Evolutionary conservation across 2,113 vertebrate species (phyloP).

Genomic region (Athene noctua): DNA sequence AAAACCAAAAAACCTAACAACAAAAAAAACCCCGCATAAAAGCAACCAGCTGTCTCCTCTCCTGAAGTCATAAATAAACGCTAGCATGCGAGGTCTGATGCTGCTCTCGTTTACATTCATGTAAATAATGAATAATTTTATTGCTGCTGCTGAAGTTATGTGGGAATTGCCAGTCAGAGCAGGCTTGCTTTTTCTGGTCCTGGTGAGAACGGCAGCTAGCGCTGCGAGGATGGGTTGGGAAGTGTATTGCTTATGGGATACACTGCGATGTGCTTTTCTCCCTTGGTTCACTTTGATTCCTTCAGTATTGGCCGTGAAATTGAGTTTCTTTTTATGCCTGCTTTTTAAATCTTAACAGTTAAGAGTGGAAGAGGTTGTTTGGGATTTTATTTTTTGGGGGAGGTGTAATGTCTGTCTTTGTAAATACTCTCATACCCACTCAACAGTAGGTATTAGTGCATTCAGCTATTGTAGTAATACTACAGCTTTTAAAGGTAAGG

Average conservation of each 20-base stretch:
- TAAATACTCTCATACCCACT: background rate
- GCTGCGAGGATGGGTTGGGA: background rate
- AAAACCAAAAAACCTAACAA: background rate
- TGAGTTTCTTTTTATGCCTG: background rate
- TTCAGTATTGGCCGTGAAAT: background rate
- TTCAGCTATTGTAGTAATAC: background rate
- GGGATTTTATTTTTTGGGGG: rapidly evolving
- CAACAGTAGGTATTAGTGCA: background rate
- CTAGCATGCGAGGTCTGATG: background rate
- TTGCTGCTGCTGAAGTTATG: background rate
- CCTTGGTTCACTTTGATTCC: background rate
- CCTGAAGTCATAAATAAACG: background rate
- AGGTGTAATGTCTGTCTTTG: background rate
- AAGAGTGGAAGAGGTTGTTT: background rate
- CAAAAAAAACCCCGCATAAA: background rate
- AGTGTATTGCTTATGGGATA: rapidly evolving
- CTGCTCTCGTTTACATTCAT: background rate
- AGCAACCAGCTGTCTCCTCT: background rate
- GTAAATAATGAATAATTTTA: background rate
- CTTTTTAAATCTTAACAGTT: background rate
- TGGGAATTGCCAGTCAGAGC: background rate
- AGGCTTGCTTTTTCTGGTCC: background rate
- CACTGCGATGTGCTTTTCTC: background rate
- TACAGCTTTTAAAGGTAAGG: background rate
- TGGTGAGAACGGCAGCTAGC: background rate